Percentiles rank a stretch among this genome's conserved stretches.
These are phyloP conservation scores for Microtus richardsoni DNA, from an alignment of 2,113 vertebrate genomes.

Conservation along the genomic window DNA sequence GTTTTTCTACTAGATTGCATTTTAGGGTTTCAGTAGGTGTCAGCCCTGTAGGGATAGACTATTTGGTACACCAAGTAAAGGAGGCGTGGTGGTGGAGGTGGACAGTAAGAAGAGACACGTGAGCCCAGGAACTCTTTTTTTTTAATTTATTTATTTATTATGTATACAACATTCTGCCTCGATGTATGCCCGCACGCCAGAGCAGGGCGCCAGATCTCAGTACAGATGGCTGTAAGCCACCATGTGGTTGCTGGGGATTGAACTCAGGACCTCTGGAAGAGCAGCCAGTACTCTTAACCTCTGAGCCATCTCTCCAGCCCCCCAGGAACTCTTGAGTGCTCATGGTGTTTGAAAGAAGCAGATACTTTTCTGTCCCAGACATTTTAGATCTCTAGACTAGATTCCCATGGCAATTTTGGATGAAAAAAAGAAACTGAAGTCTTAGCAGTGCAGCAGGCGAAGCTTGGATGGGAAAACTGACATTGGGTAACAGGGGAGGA, in stretches of 20 bases:
- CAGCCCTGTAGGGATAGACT: background rate
- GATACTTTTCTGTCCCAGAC: background rate
- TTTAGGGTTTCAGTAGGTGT: background rate
- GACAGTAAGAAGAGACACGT: background rate
- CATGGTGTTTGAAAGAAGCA: background rate
- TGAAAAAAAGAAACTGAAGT: background rate
- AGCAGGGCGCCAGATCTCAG: too few species aligned
- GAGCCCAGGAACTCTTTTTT: background rate
- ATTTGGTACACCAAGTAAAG: background rate
- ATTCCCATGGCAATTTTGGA: background rate
- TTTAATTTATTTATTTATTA: too few species aligned
- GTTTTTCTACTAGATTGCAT: background rate
- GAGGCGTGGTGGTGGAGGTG: accelerated
- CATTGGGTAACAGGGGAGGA: too few species aligned
- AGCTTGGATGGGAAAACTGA: accelerated
- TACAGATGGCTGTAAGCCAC: too few species aligned
- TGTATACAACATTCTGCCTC: too few species aligned
- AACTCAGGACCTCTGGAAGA: too few species aligned
- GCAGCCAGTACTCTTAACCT: too few species aligned
- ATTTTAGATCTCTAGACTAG: background rate
- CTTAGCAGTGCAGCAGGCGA: too few species aligned
- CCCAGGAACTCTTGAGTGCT: background rate
- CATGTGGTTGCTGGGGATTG: too few species aligned
- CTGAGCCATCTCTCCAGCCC: too few species aligned
- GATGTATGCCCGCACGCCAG: too few species aligned